Base-by-base conservation (phyloP, 2,888 invertebrate genomes). In the Polydrusus pterygomalis region DNA sequence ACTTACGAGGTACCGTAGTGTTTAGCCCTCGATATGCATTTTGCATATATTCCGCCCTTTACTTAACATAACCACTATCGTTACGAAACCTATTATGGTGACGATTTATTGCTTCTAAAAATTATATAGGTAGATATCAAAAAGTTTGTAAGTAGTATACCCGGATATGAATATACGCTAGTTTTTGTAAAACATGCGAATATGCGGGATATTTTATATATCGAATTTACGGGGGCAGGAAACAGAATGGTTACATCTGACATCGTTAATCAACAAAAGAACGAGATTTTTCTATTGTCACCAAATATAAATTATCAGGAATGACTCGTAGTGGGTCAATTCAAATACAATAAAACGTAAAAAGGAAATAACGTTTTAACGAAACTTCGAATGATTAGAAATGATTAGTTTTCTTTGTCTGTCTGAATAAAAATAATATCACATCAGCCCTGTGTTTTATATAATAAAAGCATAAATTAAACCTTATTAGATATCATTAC, bases 141-240 rank as follows among this genome's bases (percentile, higher is more conserved):
- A 43, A 63, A 43, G 47, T 45, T 6, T 40, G n/a, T n/a, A n/a
- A n/a, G 43, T 38, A 60, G 49, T 74, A 68, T 74, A 68, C 75
- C 75, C 75, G 70, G 75, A 75, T 75, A 58, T 58, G 15, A 18
- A 64, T 49, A 64, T 49, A 56, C 34, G 25, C 11, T 18, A 47
- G 56, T 63, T 38, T 64, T 65, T 60, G 65, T 72, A 58, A 65
- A 64, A 75, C 54, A 58, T 18, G 18, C 15, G 30, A 83, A 78
- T 79, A 80, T 79, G 80, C 83, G 82, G 84, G 81, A 82, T 81
- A 81, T 79, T 67, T 77, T 7, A 6, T 34, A 9, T 34, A 34
- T 8, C 1, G 80, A 82, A 83, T 85, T 85, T 84, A 85, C 84
- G 83, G 83, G 84, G 84, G 83, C 83, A 83, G 81, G 80, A 77